Percentiles rank a stretch among this genome's conserved stretches.
These are phyloP conservation scores for Rattus rattus DNA, from an alignment of 2,113 vertebrate genomes.

Conservation along the genomic window DNA sequence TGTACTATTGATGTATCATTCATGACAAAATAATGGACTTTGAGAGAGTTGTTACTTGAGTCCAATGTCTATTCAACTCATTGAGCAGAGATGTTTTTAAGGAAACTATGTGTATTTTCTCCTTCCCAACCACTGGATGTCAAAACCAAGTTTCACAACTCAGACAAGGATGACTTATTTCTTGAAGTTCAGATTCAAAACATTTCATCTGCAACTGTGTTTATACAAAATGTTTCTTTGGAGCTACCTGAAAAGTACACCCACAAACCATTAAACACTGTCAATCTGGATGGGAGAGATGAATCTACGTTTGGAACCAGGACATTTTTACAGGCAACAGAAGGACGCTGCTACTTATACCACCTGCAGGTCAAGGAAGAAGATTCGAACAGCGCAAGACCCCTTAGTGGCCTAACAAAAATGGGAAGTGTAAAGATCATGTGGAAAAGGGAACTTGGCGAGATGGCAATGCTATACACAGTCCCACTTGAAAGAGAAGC, in stretches of 20 bases:
- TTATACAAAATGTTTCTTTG: slow-evolving; percentile 96
- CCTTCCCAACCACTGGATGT: not conserved
- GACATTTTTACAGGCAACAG: slow-evolving; percentile 48
- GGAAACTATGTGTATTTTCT: not conserved
- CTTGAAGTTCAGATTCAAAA: slow-evolving; percentile 97
- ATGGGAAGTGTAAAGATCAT: slow-evolving; percentile 40
- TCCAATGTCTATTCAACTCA: slow-evolving; percentile 38
- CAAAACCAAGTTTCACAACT: slow-evolving; percentile 62
- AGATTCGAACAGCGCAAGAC: not conserved
- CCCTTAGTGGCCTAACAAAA: not conserved
- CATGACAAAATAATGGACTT: not conserved
- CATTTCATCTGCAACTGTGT: slow-evolving; percentile 95
- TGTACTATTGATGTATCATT: slow-evolving; percentile 60
- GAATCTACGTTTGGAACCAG: slow-evolving; percentile 81
- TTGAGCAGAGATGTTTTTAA: slow-evolving; percentile 34
- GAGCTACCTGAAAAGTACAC: slow-evolving; percentile 95
- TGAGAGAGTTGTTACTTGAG: not conserved
- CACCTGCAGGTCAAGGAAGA: slow-evolving; percentile 40
- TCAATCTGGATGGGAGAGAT: slow-evolving; percentile 84
- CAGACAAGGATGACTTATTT: slow-evolving; percentile 94
- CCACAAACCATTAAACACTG: slow-evolving; percentile 91
- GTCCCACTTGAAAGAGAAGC: slow-evolving; percentile 80
- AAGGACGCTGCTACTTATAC: slow-evolving; percentile 63
- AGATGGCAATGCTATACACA: slow-evolving; percentile 28
- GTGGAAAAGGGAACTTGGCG: slow-evolving; percentile 63